These are phyloP conservation scores for Nebria brevicollis DNA, from an alignment of 2,888 invertebrate species.

Conservation along the genomic window DNA sequence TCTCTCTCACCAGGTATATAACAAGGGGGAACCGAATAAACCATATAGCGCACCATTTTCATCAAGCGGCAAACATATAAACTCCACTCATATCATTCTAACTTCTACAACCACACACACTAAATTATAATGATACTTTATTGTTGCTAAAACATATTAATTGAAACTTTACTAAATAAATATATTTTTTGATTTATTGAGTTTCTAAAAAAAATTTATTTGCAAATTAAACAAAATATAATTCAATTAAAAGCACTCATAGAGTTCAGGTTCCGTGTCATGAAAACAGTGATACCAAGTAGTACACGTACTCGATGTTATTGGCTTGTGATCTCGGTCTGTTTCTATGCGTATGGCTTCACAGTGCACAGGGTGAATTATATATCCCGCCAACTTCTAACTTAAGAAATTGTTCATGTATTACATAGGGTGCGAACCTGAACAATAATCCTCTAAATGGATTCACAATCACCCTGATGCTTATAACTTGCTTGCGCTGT, in stretches of 20 bases:
- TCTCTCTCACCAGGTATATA: slow-evolving; percentile 19
- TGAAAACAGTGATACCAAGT: slow-evolving; percentile 20
- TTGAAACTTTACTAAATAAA: too few species aligned
- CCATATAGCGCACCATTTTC: neutral
- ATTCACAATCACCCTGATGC: slow-evolving; percentile 22
- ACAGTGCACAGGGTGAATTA: slow-evolving; percentile 27
- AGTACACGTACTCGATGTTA: slow-evolving; percentile 22
- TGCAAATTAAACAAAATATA: too few species aligned
- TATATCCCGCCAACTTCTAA: slow-evolving; percentile 27
- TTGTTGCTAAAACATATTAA: too few species aligned
- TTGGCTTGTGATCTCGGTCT: slow-evolving; percentile 19
- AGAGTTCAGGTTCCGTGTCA: slow-evolving; percentile 9
- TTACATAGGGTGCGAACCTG: neutral
- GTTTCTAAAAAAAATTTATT: too few species aligned
- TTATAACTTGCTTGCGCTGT: slow-evolving; percentile 18
- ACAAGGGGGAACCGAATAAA: slow-evolving; percentile 25
- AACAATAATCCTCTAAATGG: slow-evolving; percentile 31
- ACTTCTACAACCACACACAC: neutral
- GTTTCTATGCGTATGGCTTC: slow-evolving; percentile 29
- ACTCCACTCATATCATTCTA: too few species aligned
- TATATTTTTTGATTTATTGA: too few species aligned
- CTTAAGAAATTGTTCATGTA: slow-evolving; percentile 9
- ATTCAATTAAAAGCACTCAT: too few species aligned
- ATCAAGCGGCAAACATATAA: slow-evolving; percentile 20
- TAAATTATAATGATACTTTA: neutral